phyloP scores from a whole-genome alignment of 2,113 vertebrate genomes.

The Paramormyrops kingsleyae region DNA sequence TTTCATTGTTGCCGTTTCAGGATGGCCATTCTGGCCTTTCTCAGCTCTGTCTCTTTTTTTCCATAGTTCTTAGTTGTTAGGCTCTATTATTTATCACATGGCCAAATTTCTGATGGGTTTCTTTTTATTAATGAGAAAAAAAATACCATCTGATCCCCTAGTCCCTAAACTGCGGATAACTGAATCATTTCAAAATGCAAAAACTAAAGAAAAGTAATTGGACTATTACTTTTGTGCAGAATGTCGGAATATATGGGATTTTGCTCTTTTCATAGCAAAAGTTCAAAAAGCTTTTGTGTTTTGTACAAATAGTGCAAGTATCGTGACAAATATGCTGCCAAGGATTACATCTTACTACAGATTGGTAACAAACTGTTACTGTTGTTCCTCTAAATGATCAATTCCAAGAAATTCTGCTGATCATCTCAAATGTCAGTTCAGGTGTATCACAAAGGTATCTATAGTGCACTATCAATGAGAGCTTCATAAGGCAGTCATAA shows the following conservation, averaged over 20 bases:
- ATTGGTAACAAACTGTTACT: not conserved
- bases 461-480: no score
- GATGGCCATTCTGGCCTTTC: not conserved
- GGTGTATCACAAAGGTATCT: not conserved
- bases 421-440: not conserved
- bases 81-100: not conserved
- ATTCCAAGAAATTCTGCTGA: not conserved
- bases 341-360: not conserved
- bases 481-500: no score
- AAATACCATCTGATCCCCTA: constrained; percentile 23
- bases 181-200: constrained; percentile 32
- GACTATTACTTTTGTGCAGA: constrained; percentile 34
- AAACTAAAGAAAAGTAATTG: constrained; percentile 19
- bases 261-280: not conserved
- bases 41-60: not conserved
- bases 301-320: not conserved
- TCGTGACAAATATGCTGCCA: not conserved
- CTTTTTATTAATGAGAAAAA: constrained; percentile 30
- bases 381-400: not conserved
- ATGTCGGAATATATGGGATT: constrained; percentile 12
- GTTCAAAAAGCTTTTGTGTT: not conserved
- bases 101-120: not conserved
- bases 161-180: constrained; percentile 13
- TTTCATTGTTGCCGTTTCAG: not conserved
- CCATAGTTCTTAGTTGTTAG: not conserved